A percentile compares a stretch with the other conserved stretches of the same genome.
Conservation (phyloP, 1,140 invertebrate species). For the Drosophila subobscura region DNA sequence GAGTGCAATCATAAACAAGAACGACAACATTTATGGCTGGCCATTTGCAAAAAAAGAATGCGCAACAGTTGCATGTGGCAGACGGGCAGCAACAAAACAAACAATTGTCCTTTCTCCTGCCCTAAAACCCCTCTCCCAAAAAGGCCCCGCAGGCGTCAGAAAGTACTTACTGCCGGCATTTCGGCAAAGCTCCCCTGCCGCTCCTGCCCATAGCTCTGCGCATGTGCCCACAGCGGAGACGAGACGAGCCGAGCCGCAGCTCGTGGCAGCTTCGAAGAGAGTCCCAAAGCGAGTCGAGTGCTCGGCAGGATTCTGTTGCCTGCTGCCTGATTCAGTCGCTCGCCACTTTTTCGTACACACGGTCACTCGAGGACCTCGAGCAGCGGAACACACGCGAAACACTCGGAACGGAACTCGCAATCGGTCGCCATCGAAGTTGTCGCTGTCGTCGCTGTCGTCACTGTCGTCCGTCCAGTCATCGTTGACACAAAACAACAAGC, state of each 20-base stretch:
- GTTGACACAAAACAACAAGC: slow-evolving; percentile 16
- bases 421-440: not conserved
- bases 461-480: slow-evolving; percentile 36
- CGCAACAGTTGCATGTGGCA: slow-evolving; percentile 74
- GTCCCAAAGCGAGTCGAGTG: slow-evolving; percentile 1
- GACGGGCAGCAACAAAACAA: slow-evolving; percentile 57
- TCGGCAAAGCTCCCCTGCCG: not conserved
- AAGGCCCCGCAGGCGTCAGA: not conserved
- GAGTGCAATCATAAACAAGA: slow-evolving; percentile 55
- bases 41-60: slow-evolving; percentile 75
- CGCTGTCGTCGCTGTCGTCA: slow-evolving; percentile 10
- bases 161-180: slow-evolving; percentile 51
- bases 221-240: slow-evolving; percentile 72
- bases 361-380: slow-evolving; percentile 49
- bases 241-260: slow-evolving; percentile 17
- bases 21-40: slow-evolving; percentile 47
- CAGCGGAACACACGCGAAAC: slow-evolving; percentile 17
- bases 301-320: slow-evolving; percentile 20
- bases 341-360: slow-evolving; percentile 53
- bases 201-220: slow-evolving; percentile 23
- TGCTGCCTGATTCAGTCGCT: slow-evolving; percentile 48
- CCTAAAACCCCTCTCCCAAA: slow-evolving; percentile 21
- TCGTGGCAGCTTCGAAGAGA: slow-evolving; percentile 6
- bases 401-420: not conserved
- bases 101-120: slow-evolving; percentile 75